A percentile compares a stretch with the other conserved stretches of the same genome.
Conservation (phyloP, 2,113 vertebrate genomes). For the Oncorhynchus mykiss region DNA sequence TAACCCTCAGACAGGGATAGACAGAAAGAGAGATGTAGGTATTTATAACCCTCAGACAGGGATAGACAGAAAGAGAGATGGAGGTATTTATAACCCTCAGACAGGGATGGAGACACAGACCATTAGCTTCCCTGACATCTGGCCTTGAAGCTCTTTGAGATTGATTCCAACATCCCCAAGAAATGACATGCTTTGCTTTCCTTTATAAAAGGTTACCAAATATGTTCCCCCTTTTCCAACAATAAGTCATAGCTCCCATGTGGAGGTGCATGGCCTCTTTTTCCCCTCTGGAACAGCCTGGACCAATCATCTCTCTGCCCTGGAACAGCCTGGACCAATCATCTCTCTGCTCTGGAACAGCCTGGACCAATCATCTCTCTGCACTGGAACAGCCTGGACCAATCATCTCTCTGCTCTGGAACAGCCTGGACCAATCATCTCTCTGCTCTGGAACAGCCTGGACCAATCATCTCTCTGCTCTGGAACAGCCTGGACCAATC, state of each 20-base stretch:
- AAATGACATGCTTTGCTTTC: not conserved
- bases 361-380: not conserved
- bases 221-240: slow-evolving; percentile 15
- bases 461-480: too few species aligned
- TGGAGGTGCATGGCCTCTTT: slow-evolving; percentile 4
- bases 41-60: too few species aligned
- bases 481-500: too few species aligned
- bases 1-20: too few species aligned
- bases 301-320: not conserved
- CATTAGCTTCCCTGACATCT: slow-evolving; percentile 5
- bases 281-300: not conserved
- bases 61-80: too few species aligned
- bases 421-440: too few species aligned
- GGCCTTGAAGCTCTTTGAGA: not conserved
- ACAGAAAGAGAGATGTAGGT: too few species aligned
- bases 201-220: not conserved
- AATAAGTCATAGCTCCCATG: slow-evolving; percentile 12
- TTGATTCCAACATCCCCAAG: slow-evolving; percentile 9
- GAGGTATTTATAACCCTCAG: not conserved
- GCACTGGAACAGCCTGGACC: too few species aligned
- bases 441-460: too few species aligned
- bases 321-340: not conserved
- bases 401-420: too few species aligned
- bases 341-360: not conserved
- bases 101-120: not conserved